Percentiles rank a stretch among this genome's conserved stretches.
These are phyloP conservation scores for Neoitamus cyanurus DNA, from an alignment of 2,888 invertebrate species.

Conservation along the genomic window DNA sequence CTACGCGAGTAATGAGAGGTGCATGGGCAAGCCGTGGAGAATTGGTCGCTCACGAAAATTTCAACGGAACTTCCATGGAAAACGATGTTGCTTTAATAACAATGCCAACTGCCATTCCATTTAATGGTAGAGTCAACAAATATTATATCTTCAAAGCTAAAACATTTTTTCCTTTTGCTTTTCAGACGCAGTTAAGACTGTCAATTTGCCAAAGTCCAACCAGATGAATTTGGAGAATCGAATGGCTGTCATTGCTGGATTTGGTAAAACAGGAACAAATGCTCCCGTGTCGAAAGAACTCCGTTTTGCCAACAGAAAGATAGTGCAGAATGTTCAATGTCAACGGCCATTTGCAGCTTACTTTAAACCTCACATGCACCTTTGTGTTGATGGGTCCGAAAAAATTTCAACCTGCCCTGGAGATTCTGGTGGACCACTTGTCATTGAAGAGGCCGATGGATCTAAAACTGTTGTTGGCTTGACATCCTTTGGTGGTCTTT, in stretches of 20 bases:
- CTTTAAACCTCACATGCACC: constrained; percentile 48
- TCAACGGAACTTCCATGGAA: constrained; percentile 54
- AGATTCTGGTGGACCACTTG: constrained; percentile 60
- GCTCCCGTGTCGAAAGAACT: not conserved
- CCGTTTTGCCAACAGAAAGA: not conserved
- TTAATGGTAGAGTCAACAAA: not conserved
- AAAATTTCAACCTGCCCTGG: constrained; percentile 63
- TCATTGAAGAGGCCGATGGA: constrained; percentile 51
- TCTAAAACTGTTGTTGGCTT: not conserved
- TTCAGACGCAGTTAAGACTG: not conserved
- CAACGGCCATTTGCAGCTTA: not conserved
- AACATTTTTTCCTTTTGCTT: too few species aligned
- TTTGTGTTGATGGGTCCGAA: constrained; percentile 63
- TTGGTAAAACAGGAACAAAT: constrained; percentile 6
- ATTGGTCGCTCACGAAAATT: constrained; percentile 43
- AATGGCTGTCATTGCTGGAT: not conserved
- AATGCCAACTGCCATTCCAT: constrained; percentile 28
- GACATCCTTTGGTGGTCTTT: not conserved
- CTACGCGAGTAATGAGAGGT: not conserved
- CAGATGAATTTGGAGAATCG: not conserved
- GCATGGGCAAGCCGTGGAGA: not conserved
- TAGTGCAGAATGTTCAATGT: not conserved
- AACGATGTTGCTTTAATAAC: constrained; percentile 61
- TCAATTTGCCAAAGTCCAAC: not conserved
- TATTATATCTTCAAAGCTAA: not conserved